Conservation (phyloP, 1,140 invertebrate species). For the Vanessa atalanta region DNA sequence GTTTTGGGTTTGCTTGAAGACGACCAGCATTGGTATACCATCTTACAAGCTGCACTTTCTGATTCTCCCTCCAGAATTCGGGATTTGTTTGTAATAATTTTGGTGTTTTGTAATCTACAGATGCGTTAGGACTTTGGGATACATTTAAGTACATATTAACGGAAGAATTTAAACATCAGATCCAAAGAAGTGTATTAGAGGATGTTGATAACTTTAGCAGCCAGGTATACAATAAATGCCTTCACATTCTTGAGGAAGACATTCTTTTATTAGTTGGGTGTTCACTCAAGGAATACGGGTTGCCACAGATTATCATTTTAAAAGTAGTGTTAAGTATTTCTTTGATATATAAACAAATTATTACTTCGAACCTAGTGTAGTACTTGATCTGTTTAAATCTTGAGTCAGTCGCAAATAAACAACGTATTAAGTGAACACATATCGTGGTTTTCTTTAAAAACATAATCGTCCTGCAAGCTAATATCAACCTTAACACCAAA, state of each 20-base stretch:
- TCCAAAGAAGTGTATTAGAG: no score
- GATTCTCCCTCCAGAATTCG: conserved; percentile 4
- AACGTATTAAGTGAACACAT: conserved; percentile 14
- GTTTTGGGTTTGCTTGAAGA: conserved; percentile 34
- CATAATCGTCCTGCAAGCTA: conserved; percentile 8
- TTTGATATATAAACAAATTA: conserved; percentile 17
- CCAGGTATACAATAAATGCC: no score
- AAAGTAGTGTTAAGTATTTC: conserved; percentile 10
- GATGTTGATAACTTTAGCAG: no score
- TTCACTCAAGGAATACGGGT: no score
- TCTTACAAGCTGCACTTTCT: conserved; percentile 19
- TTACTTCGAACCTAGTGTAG: conserved; percentile 14
- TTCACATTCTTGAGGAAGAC: no score
- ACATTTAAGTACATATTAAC: conserved; percentile 1
- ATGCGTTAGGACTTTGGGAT: conserved; percentile 25
- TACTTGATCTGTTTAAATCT: conserved; percentile 16
- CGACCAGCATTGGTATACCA: conserved; percentile 39
- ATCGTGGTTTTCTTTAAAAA: conserved; percentile 18
- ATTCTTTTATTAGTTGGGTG: no score
- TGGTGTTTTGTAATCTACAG: conserved; percentile 31
- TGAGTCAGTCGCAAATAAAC: conserved; percentile 19
- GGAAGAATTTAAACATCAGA: not conserved
- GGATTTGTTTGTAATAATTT: conserved; percentile 27
- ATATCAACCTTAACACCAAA: conserved; percentile 22
- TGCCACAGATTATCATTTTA: no score